Evolutionary conservation across 2,113 vertebrate genomes (phyloP).

Genomic region (Pagrus major): DNA sequence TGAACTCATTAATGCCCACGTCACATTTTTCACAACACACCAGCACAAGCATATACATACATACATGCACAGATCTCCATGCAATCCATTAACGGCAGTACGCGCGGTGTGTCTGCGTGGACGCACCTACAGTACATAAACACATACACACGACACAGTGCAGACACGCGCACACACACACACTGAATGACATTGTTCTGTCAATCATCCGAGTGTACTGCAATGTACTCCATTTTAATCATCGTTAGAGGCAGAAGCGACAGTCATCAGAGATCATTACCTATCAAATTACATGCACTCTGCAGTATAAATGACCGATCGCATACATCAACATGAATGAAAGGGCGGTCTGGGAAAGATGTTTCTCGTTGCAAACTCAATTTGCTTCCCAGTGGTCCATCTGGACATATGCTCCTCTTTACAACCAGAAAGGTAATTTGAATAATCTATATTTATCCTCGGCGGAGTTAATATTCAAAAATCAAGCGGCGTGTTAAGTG

Average conservation of each 20-base stretch:
- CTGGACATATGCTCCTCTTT: slow-evolving; percentile 10
- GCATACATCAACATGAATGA: slow-evolving; percentile 48
- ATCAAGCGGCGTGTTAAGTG: neutral
- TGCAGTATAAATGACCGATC: slow-evolving; percentile 40
- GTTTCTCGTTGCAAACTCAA: slow-evolving; percentile 34
- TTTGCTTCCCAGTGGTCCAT: slow-evolving; percentile 16
- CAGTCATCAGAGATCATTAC: slow-evolving; percentile 57
- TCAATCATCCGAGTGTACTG: slow-evolving; percentile 61
- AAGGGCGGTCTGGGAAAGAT: slow-evolving; percentile 24
- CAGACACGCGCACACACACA: slow-evolving; percentile 5
- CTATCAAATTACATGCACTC: slow-evolving; percentile 62
- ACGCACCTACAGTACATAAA: neutral
- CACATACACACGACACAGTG: neutral
- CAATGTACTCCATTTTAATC: slow-evolving; percentile 61
- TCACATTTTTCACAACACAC: slow-evolving; percentile 32
- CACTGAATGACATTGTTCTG: slow-evolving; percentile 64
- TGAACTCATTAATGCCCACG: slow-evolving; percentile 49
- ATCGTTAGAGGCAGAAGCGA: slow-evolving; percentile 49
- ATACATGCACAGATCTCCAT: neutral
- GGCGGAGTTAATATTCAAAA: neutral
- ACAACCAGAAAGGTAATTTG: slow-evolving; percentile 5
- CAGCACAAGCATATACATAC: neutral
- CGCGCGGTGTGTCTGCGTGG: neutral
- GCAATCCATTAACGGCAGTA: slow-evolving; percentile 21
- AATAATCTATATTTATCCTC: slow-evolving; percentile 31